Evolutionary conservation across 2,888 invertebrate species (phyloP), one percentile per base, ranked within the genome.

Genomic region (Tribolium freemani): DNA sequence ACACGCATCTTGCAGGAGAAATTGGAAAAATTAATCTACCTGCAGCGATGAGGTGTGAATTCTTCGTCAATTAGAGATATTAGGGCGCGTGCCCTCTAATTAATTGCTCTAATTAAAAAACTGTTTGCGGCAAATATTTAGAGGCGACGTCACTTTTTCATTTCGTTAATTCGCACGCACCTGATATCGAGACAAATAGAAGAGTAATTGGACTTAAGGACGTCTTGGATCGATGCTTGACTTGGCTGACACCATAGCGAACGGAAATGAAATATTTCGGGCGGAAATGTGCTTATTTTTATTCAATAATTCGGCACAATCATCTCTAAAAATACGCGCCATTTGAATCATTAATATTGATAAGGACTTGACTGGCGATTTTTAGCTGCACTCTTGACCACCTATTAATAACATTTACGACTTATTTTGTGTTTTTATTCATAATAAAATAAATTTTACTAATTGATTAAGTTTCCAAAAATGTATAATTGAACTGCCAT

Each of bases 1-100:
- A 82, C 81, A 81, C 80, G 80, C 78, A 79, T 78, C 79, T 80
- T 71, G 31, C 69, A 38, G 67, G 74, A 76, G 73, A 78, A 78
- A 78, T 73, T 73, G 76, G 69, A 75, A 73, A 75, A 75, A 72
- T 60, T 67, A 50, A 67, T 70, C 70, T 30, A 53, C 60, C 44
- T 69, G 58, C 67, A n/a, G 38, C 20, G 30, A 67, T 3, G 53
- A 51, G 31, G 60, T 11, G 51, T 9, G 11, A 51, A 54, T 54
- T 2, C 10, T n/a, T 10, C 38, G 5, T 11, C 60, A 38, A 60
- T 60, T 48, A 26, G 48, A 60, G 38, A 60, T 44, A 64, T 11
- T 38, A 58, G 57, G 48, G 45, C 50, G 68, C 21, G 64, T 20
- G 45, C 21, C 11, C 13, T 0, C n/a, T 5, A 31, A 70, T 10